Base-by-base conservation (phyloP, 2,888 invertebrate species). In the Mayetiola destructor region DNA sequence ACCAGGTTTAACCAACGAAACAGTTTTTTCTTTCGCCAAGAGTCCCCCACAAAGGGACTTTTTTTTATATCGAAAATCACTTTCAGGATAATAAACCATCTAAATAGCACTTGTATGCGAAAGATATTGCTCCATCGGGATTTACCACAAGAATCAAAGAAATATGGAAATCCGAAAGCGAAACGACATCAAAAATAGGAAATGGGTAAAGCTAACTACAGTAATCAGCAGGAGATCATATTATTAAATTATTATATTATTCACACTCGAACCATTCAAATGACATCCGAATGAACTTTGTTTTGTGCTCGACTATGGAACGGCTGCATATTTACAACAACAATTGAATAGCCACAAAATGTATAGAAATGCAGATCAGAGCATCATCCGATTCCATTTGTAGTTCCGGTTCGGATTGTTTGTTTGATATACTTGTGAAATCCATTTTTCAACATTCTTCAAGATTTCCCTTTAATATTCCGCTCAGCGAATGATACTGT, bases 211-310 rank as follows among this genome's bases (percentile, higher is more conserved):
- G 48, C 27, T 27, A 27, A 23, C 42, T 23, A 48, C 48, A n/a
- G n/a, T n/a, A 48, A 48, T 48, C 48, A 48, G 48, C 48, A 48
- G 48, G 48, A 48, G 48, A 48, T 48, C 48, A 48, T 48, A 27
- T 48, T 48, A 48, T 48, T 48, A 48, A 48, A 27, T 48, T n/a
- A n/a, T 48, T 48, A 27, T 48, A 48, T 48, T 48, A 48, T 48
- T 27, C 27, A 27, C 48, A 48, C 27, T 27, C n/a, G n/a, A 27
- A 48, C 23, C 27, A 27, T 16, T 48, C 48, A 48, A 48, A 48
- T 48, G 48, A 27, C 48, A 27, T 48, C 2, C 2, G 48, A 4
- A 37, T 37, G 4, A 37, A 32, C 8, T 37, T 14, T 12, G 4
- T 37, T 5, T 16, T 12, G 12, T 3, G 37, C n/a, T 5, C 48